Percentiles rank a stretch among this genome's conserved stretches.
Conservation (phyloP, 2,797 vertebrate species). For the Clamator glandarius region DNA sequence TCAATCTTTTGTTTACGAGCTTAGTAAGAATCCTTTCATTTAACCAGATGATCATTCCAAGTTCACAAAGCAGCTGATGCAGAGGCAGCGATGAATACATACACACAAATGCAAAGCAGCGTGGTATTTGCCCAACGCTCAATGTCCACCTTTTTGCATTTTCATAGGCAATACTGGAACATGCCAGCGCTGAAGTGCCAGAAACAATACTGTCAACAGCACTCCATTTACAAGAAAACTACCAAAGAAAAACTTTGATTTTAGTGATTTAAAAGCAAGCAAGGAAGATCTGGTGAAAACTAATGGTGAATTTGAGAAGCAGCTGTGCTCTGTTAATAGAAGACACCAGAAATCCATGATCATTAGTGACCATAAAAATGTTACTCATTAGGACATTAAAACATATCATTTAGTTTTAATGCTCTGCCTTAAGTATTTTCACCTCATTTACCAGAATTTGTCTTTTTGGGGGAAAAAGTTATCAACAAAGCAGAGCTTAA, state of each 20-base stretch:
- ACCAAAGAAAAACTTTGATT: neutral
- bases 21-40: neutral
- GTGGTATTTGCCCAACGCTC: neutral
- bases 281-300: neutral
- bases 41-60: fast-evolving
- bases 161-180: neutral
- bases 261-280: neutral
- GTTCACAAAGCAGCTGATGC: neutral
- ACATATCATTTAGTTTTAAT: conserved; percentile 35
- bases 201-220: neutral
- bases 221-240: neutral
- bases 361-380: neutral
- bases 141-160: neutral
- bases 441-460: neutral
- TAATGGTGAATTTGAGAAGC: neutral
- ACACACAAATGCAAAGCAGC: neutral
- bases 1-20: neutral
- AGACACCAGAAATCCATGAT: neutral
- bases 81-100: neutral
- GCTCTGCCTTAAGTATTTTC: neutral
- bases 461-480: neutral
- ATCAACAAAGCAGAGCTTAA: neutral
- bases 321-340: neutral
- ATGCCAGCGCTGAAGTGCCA: neutral
- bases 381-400: conserved; percentile 51